Evolutionary conservation across 2,113 vertebrate species (phyloP).

Genomic region (Sporophila hypoxantha): DNA sequence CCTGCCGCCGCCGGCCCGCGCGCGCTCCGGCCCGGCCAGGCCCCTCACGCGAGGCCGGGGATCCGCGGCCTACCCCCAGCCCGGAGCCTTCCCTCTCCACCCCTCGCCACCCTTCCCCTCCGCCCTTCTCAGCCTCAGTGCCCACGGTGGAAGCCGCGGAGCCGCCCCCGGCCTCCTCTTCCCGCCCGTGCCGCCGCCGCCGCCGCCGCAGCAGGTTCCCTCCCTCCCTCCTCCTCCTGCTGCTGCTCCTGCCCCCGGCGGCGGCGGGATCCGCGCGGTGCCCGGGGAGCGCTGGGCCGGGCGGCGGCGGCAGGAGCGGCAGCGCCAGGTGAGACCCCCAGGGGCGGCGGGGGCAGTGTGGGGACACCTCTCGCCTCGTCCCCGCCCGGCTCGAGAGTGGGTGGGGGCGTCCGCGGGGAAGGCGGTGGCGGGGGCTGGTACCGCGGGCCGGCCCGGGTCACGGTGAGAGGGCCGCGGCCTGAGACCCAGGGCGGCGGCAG

Average conservation of each 20-base stretch:
- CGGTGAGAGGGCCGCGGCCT: conserved; percentile 11
- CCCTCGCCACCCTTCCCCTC: neutral
- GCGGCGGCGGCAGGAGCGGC: neutral
- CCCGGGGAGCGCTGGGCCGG: neutral
- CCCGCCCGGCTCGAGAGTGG: neutral
- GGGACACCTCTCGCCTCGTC: neutral
- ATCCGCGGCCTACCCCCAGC: neutral
- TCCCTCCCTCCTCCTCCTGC: neutral
- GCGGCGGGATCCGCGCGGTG: neutral
- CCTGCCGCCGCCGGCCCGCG: neutral
- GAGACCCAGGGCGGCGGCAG: neutral
- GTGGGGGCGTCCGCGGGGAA: neutral
- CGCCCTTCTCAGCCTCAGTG: neutral
- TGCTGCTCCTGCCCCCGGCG: neutral
- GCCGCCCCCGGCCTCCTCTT: neutral
- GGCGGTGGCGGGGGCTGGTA: neutral
- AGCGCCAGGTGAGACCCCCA: neutral
- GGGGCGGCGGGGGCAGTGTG: neutral
- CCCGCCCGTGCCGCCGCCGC: neutral
- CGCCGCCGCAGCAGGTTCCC: neutral
- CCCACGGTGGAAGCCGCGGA: neutral
- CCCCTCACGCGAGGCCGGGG: neutral
- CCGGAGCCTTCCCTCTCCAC: neutral
- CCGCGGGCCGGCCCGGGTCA: neutral
- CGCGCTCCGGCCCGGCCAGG: neutral